Base-by-base conservation (phyloP, 2,888 invertebrate genomes). In the Stramonita haemastoma region DNA sequence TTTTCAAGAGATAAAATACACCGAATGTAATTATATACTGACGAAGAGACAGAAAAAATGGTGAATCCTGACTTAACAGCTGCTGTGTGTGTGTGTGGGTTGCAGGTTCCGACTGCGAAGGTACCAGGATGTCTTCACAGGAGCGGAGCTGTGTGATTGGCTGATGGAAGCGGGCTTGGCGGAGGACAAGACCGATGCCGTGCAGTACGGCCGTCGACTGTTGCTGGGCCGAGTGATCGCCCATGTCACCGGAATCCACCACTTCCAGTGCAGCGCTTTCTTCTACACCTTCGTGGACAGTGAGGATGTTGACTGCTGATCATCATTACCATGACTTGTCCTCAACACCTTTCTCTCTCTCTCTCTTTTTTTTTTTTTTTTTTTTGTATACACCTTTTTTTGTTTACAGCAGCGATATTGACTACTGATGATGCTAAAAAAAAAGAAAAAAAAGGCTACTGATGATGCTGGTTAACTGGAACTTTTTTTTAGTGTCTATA, bases 61-160 rank as follows among this genome's bases (percentile, higher is more conserved):
- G 4, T 46, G 46, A 46, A 8, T 46, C 46, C 2, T 46, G 46
- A 46, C 46, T 46, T 46, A n/a, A n/a, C n/a, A n/a, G n/a, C n/a
- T n/a, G n/a, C n/a, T n/a, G 57, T 70, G n/a, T n/a, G 22, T 46
- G 22, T 83, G 4, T 83, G 1, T 83, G 81, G 36, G 36, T 46
- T 36, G 0, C 89, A 91, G 91, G 60, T 90, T 89, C 77, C 87
- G 90, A 66, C 86, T 84, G 57, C 77, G 89, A 29, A 81, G 87
- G 19, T 90, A 89, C 87, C 81, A 90, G 88, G 87, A 90, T 46
- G 90, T 91, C 6, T 91, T 91, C 85, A 90, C 90, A 92, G 99
- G 99, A 19, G 97, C 97, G 89, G 97, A 98, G 93, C 97, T 99
- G 87, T 98, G 98, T 26, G 94, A 97, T 95, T 99, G 99, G 99